Conservation (phyloP, 2,797 vertebrate species). For the Erpetoichthys calabaricus region DNA sequence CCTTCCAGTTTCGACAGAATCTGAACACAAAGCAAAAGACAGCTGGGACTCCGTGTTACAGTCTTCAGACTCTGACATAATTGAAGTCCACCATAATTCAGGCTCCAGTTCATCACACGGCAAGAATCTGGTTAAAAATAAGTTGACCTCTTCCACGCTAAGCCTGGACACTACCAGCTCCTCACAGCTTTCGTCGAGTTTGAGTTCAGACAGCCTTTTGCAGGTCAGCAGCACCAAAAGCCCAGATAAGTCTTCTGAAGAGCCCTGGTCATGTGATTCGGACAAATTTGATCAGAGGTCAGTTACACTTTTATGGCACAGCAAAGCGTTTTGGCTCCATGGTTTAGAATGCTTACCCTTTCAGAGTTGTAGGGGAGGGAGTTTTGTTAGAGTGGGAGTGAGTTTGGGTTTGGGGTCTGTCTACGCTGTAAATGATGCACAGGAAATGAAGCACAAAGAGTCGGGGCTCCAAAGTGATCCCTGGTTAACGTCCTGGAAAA, state of each 20-base stretch:
- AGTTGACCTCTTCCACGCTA: slow-evolving; percentile 59
- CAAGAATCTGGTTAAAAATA: slow-evolving; percentile 26
- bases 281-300: slow-evolving; percentile 14
- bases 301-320: too few relatives aligned
- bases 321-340: too few relatives aligned
- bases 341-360: too few relatives aligned
- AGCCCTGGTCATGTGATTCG: slow-evolving; percentile 51
- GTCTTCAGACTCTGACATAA: slow-evolving; percentile 64
- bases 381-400: too few relatives aligned
- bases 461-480: too few relatives aligned
- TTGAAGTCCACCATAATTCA: slow-evolving; percentile 34
- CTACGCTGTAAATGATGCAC: too few relatives aligned
- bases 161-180: slow-evolving; percentile 80
- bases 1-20: slow-evolving; percentile 8
- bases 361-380: too few relatives aligned
- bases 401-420: too few relatives aligned
- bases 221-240: slow-evolving; percentile 49
- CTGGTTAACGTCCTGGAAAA: too few relatives aligned
- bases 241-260: slow-evolving; percentile 31
- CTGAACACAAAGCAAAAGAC: slow-evolving; percentile 43
- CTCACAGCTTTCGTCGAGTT: slow-evolving; percentile 82
- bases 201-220: slow-evolving; percentile 67
- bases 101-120: slow-evolving; percentile 16
- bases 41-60: slow-evolving; percentile 73
- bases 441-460: too few relatives aligned